Percentiles rank a stretch among this genome's conserved stretches.
Evolutionary conservation across 2,888 invertebrate genomes (phyloP).

Genomic region (Hypomecis atomaria): DNA sequence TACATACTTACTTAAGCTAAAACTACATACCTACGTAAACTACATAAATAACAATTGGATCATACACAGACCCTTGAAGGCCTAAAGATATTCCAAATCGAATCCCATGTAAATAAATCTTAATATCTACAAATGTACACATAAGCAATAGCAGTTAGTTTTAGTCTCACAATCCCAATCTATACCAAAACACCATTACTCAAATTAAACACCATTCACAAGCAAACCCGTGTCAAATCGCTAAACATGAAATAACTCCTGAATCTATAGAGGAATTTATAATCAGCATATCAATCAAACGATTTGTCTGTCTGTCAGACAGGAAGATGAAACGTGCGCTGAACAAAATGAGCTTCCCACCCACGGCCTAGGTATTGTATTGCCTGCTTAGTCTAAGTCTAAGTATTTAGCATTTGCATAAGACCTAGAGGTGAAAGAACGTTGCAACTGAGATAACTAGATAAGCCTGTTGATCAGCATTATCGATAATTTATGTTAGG

Average conservation of each 20-base stretch:
- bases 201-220: background rate
- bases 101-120: too few species aligned
- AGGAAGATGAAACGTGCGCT: conserved; percentile 33
- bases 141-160: too few species aligned
- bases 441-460: background rate
- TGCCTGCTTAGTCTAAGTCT: conserved; percentile 1
- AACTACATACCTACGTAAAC: too few species aligned
- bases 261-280: conserved; percentile 36
- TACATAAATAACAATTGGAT: too few species aligned
- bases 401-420: conserved; percentile 27
- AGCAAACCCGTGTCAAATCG: conserved; percentile 15
- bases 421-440: conserved; percentile 20
- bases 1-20: too few species aligned
- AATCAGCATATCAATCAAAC: conserved; percentile 44
- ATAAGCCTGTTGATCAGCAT: background rate
- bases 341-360: conserved; percentile 29
- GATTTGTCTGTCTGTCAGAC: conserved; percentile 51
- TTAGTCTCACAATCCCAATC: too few species aligned
- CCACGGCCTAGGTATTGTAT: conserved; percentile 27
- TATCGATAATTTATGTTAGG: too few species aligned
- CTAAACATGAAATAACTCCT: conserved; percentile 16
- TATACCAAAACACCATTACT: background rate
- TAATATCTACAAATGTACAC: too few species aligned
- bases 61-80: too few species aligned
- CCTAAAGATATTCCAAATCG: too few species aligned